Evolutionary conservation across 1,140 invertebrate genomes (phyloP).

Genomic region (Chymomyza costata): DNA sequence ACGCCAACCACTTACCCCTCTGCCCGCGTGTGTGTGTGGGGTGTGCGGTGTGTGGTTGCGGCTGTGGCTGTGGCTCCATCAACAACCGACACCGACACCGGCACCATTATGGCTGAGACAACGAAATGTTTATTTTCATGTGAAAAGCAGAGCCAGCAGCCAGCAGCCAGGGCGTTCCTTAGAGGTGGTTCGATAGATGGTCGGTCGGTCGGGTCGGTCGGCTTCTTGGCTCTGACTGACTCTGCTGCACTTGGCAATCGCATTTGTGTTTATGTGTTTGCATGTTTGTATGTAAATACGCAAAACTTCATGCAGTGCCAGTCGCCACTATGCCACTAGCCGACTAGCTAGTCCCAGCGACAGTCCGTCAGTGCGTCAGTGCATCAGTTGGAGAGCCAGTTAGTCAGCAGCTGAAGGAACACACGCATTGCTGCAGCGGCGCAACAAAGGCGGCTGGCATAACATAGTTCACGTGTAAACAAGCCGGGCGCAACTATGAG

Average conservation of each 20-base stretch:
- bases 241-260: slow-evolving; percentile 55
- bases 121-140: slow-evolving; percentile 68
- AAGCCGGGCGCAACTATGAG: slow-evolving; percentile 51
- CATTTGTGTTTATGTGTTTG: slow-evolving; percentile 28
- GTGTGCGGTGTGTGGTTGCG: no score
- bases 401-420: no score
- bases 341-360: no score
- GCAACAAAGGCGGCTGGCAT: slow-evolving; percentile 70
- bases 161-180: background rate
- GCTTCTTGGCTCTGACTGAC: slow-evolving; percentile 29
- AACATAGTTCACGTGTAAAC: slow-evolving; percentile 73
- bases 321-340: no score
- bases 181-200: no score
- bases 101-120: slow-evolving; percentile 34
- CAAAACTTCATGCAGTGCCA: slow-evolving; percentile 66
- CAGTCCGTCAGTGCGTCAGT: background rate
- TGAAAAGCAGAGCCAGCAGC: slow-evolving; percentile 56
- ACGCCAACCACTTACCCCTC: no score
- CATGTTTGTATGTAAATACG: slow-evolving; percentile 67
- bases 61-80: no score
- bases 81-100: no score
- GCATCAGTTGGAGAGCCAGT: slow-evolving; percentile 13
- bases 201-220: no score
- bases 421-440: slow-evolving; percentile 24
- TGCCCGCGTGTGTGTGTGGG: no score